Evolutionary conservation across 1,140 invertebrate species (phyloP).

Genomic region (Agraylea sexmaculata): DNA sequence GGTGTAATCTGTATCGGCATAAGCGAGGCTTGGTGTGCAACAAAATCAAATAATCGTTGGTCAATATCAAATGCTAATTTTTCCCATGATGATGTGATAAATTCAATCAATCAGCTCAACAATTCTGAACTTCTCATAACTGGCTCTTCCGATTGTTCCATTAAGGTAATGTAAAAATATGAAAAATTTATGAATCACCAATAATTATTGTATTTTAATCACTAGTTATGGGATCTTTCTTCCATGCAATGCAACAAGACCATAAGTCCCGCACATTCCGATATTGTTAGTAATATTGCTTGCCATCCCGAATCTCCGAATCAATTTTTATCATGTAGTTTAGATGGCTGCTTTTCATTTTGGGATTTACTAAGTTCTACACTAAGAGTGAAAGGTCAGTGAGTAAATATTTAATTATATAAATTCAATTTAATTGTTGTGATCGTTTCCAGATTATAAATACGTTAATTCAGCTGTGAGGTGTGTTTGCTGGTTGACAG

Average conservation of each 20-base stretch:
- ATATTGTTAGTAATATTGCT: conserved; percentile 14
- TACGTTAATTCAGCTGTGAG: conserved; percentile 29
- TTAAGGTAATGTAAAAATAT: conserved; percentile 27
- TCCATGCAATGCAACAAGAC: conserved; percentile 10
- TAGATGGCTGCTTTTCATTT: conserved; percentile 17
- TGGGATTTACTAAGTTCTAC: conserved; percentile 12
- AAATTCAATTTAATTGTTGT: conserved; percentile 1
- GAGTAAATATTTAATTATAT: conserved; percentile 1
- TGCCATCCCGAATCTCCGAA: conserved; percentile 8
- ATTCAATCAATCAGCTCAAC: too few relatives aligned
- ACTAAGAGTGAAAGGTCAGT: conserved; percentile 12
- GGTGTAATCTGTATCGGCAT: conserved; percentile 29
- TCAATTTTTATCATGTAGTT: conserved; percentile 15
- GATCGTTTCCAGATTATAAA: conserved; percentile 26
- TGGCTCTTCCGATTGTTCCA: conserved; percentile 32
- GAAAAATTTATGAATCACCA: conserved; percentile 5
- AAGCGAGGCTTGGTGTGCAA: conserved; percentile 19
- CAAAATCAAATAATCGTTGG: too few relatives aligned
- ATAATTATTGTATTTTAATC: conserved; percentile 5
- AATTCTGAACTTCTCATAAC: too few relatives aligned
- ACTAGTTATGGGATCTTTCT: conserved; percentile 21
- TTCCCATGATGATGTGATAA: conserved; percentile 34
- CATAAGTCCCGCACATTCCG: conserved; percentile 14
- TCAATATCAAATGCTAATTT: conserved; percentile 24
- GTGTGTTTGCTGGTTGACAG: conserved; percentile 31